Percentiles rank a stretch among this genome's conserved stretches.
phyloP scores from a whole-genome alignment of 2,888 invertebrate species.

The Cheilosia soror region DNA sequence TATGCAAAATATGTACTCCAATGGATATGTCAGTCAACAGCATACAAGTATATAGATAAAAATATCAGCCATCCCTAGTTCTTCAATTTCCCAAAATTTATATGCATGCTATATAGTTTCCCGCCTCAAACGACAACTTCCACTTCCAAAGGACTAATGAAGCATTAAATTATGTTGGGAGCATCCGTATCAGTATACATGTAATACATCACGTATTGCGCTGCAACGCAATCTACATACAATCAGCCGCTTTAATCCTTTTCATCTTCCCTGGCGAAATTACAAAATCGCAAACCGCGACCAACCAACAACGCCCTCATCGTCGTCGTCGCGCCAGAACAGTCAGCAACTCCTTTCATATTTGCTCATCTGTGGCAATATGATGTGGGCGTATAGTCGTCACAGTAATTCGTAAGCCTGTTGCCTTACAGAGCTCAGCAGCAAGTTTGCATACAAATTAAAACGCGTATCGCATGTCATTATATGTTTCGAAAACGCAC shows the following conservation, averaged over 20 bases:
- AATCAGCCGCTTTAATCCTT: slow-evolving; percentile 72
- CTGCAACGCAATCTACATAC: slow-evolving; percentile 59
- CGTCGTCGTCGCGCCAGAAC: neutral
- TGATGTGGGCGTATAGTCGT: slow-evolving; percentile 24
- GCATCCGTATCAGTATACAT: neutral
- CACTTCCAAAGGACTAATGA: slow-evolving; percentile 65
- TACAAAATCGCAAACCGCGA: slow-evolving; percentile 60
- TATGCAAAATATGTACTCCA: too few relatives aligned
- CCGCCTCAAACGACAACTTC: neutral
- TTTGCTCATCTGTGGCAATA: slow-evolving; percentile 72
- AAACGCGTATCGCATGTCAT: slow-evolving; percentile 69
- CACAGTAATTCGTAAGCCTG: slow-evolving; percentile 57
- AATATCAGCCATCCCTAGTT: too few relatives aligned
- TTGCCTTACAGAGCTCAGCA: slow-evolving; percentile 51
- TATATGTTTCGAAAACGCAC: slow-evolving; percentile 47
- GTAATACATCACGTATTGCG: slow-evolving; percentile 60
- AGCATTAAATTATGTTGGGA: slow-evolving; percentile 71
- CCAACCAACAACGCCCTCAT: neutral
- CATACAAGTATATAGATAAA: too few relatives aligned
- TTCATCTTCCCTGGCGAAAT: slow-evolving; percentile 61
- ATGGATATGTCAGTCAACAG: too few relatives aligned
- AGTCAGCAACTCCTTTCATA: slow-evolving; percentile 48
- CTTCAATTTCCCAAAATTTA: too few relatives aligned
- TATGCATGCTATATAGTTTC: too few relatives aligned
- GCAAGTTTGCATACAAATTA: slow-evolving; percentile 72